These are phyloP conservation scores for Chitala chitala DNA, from an alignment of 2,113 vertebrate species.

Conservation along the genomic window DNA sequence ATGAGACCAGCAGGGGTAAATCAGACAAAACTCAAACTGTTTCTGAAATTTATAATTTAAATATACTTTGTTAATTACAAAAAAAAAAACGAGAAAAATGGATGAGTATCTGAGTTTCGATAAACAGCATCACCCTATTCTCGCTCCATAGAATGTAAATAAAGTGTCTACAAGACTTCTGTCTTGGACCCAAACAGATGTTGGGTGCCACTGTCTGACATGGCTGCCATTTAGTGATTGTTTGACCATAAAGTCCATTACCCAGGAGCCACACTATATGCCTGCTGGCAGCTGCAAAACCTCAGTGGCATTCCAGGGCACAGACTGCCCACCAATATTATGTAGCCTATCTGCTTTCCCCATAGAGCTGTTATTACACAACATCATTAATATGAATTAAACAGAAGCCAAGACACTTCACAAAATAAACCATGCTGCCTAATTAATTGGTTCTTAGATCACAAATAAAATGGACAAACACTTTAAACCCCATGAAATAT, in stretches of 20 bases:
- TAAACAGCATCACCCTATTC: too few species aligned
- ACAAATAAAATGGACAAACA: too few species aligned
- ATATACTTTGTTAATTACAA: too few species aligned
- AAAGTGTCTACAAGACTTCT: too few species aligned
- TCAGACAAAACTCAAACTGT: too few species aligned
- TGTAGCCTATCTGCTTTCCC: background rate
- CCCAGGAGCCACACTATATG: background rate
- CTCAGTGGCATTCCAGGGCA: background rate
- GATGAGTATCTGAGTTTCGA: too few species aligned
- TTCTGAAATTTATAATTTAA: too few species aligned
- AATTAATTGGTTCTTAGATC: too few species aligned
- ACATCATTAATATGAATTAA: background rate
- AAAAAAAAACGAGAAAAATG: too few species aligned
- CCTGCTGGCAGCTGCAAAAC: background rate
- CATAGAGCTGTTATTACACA: constrained; percentile 6
- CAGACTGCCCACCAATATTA: constrained; percentile 1
- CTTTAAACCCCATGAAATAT: too few species aligned
- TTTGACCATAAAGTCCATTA: background rate
- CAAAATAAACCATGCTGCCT: background rate
- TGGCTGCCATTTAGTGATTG: background rate
- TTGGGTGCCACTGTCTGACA: background rate
- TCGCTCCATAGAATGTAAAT: too few species aligned
- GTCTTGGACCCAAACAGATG: constrained; percentile 11
- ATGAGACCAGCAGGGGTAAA: too few species aligned
- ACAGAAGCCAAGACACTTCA: background rate